Evolutionary conservation across 2,113 vertebrate genomes (phyloP).

Genomic region (Gopherus flavomarginatus): DNA sequence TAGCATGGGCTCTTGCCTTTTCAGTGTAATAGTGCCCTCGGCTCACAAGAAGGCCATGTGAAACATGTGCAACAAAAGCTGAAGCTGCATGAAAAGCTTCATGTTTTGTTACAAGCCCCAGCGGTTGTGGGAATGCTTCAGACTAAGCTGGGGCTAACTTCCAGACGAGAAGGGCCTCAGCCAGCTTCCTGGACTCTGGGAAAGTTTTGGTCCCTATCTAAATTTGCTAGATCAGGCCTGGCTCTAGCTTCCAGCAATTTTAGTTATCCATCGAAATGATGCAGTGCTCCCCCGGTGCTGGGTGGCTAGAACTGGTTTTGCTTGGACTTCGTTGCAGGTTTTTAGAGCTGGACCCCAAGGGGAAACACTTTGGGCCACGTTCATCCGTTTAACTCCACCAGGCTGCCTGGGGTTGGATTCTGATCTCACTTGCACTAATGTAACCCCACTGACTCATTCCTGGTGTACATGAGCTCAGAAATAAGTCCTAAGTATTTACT

Average conservation of each 20-base stretch:
- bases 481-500: neutral
- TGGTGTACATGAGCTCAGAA: neutral
- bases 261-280: neutral
- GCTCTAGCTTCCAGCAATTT: neutral
- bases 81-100: neutral
- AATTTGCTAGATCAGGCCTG: neutral
- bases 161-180: neutral
- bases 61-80: neutral
- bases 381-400: neutral
- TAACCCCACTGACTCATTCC: neutral
- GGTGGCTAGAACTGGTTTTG: accelerated
- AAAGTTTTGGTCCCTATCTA: neutral
- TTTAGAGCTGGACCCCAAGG: neutral
- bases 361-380: neutral
- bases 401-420: neutral
- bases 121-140: neutral
- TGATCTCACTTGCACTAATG: neutral
- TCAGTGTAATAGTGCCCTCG: neutral
- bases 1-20: neutral
- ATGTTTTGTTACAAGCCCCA: neutral
- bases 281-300: neutral
- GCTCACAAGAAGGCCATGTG: neutral
- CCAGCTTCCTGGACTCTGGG: neutral
- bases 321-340: neutral
- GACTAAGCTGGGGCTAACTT: neutral